phyloP scores from a whole-genome alignment of 1,140 invertebrate genomes.

The Paralvinella palmiformis region DNA sequence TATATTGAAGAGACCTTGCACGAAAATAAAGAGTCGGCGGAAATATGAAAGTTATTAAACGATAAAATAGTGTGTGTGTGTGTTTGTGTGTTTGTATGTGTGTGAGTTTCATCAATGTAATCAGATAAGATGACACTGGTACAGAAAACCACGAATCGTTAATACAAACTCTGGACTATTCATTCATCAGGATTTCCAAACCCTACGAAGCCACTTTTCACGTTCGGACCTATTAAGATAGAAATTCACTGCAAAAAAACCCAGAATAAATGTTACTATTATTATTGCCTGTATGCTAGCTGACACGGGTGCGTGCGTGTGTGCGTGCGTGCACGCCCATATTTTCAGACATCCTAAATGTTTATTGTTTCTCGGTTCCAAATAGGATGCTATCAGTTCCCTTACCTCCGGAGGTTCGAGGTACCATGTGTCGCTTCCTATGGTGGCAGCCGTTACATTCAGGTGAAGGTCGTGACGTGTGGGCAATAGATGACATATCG shows the following conservation, averaged over 20 bases:
- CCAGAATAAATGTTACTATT: background rate
- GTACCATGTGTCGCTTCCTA: conserved; percentile 44
- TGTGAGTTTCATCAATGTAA: too few relatives aligned
- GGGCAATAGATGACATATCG: conserved; percentile 51
- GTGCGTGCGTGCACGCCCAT: background rate
- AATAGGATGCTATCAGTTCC: conserved; percentile 41
- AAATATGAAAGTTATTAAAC: too few relatives aligned
- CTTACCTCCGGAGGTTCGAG: conserved; percentile 33
- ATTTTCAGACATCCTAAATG: background rate
- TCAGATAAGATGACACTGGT: too few relatives aligned
- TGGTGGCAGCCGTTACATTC: conserved; percentile 51
- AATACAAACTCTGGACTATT: too few relatives aligned
- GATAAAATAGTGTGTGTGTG: too few relatives aligned
- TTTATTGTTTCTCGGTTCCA: conserved; percentile 15
- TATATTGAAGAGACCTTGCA: too few relatives aligned
- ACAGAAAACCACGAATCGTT: too few relatives aligned
- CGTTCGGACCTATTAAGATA: too few relatives aligned
- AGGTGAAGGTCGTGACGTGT: conserved; percentile 48
- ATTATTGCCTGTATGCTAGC: background rate
- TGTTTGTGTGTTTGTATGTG: too few relatives aligned
- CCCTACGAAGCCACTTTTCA: too few relatives aligned
- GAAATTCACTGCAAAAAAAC: background rate
- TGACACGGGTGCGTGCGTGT: background rate
- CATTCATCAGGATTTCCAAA: too few relatives aligned
- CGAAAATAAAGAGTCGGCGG: too few relatives aligned